phyloP scores from a whole-genome alignment of 2,888 invertebrate genomes.

The Metalampra italica region DNA sequence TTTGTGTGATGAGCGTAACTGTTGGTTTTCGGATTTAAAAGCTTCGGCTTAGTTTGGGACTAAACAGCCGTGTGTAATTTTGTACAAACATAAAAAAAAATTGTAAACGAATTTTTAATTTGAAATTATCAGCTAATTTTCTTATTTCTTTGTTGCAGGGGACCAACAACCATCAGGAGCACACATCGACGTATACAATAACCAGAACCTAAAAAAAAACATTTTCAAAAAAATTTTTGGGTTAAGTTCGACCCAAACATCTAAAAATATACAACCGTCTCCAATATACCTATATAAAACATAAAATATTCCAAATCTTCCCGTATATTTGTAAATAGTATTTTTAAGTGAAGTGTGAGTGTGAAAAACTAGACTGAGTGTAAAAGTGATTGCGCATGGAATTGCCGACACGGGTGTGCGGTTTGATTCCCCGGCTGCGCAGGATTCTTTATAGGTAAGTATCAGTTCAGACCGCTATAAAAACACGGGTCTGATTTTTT shows the following conservation, averaged over 20 bases:
- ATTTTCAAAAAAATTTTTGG: too few species aligned
- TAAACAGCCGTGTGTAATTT: too few species aligned
- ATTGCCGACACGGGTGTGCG: constrained; percentile 15
- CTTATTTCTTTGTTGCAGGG: constrained; percentile 56
- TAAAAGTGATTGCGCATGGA: constrained; percentile 30
- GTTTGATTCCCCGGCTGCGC: constrained; percentile 22
- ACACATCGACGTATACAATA: constrained; percentile 25
- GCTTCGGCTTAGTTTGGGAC: too few species aligned
- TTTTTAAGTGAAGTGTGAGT: neutral
- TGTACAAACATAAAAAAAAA: too few species aligned
- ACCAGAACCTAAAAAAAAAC: constrained; percentile 12
- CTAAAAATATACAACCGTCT: constrained; percentile 1
- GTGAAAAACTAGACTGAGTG: constrained; percentile 11
- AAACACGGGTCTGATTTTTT: too few species aligned
- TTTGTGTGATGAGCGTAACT: too few species aligned
- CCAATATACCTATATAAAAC: neutral
- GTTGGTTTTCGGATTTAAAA: too few species aligned
- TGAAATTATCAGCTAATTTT: too few species aligned
- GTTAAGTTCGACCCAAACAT: too few species aligned
- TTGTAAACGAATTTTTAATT: too few species aligned
- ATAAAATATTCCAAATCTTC: constrained; percentile 2
- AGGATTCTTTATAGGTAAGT: constrained; percentile 10
- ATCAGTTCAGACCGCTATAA: too few species aligned
- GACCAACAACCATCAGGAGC: constrained; percentile 49
- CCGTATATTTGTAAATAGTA: neutral